Percentiles rank a stretch among this genome's conserved stretches.
phyloP scores from a whole-genome alignment of 2,797 vertebrate genomes.

The Diplodus sargus region DNA sequence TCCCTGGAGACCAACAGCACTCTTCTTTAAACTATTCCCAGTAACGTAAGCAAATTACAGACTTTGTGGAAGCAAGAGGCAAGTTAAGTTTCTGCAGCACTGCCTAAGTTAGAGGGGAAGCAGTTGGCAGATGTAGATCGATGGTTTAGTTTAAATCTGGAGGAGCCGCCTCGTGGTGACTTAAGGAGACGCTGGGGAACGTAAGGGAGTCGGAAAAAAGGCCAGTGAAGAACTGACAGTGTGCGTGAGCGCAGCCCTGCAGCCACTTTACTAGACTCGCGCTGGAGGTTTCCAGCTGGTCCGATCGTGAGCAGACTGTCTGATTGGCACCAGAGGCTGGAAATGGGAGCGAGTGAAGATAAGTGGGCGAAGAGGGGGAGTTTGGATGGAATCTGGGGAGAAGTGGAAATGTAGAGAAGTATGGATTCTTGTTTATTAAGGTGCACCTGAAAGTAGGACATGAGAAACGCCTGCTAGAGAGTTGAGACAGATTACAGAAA shows the following conservation, averaged over 20 bases:
- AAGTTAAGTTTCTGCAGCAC: slow-evolving; percentile 7
- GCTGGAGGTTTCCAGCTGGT: slow-evolving; percentile 50
- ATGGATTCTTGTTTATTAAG: slow-evolving; percentile 20
- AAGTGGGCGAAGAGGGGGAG: neutral
- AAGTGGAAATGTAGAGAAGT: slow-evolving; percentile 26
- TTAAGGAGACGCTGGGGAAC: neutral
- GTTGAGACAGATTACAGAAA: slow-evolving; percentile 29
- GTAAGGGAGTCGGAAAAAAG: slow-evolving; percentile 4
- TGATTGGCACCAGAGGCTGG: slow-evolving; percentile 46
- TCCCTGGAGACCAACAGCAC: slow-evolving; percentile 21
- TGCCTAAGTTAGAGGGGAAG: slow-evolving; percentile 2
- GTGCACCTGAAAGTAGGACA: slow-evolving; percentile 14
- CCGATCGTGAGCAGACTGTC: slow-evolving; percentile 37
- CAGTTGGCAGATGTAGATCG: slow-evolving; percentile 12
- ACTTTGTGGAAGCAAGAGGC: slow-evolving; percentile 23
- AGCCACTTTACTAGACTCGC: slow-evolving; percentile 31
- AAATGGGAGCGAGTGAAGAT: slow-evolving; percentile 3
- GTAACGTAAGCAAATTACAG: slow-evolving; percentile 12
- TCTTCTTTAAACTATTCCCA: slow-evolving; percentile 27
- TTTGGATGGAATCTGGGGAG: neutral
- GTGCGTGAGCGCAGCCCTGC: slow-evolving; percentile 25
- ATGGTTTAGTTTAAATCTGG: neutral
- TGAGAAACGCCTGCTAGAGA: slow-evolving; percentile 4
- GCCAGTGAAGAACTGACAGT: slow-evolving; percentile 26
- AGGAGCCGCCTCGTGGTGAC: slow-evolving; percentile 3